Base-by-base conservation (phyloP, 2,888 invertebrate genomes). In the Drosophila borborema region DNA sequence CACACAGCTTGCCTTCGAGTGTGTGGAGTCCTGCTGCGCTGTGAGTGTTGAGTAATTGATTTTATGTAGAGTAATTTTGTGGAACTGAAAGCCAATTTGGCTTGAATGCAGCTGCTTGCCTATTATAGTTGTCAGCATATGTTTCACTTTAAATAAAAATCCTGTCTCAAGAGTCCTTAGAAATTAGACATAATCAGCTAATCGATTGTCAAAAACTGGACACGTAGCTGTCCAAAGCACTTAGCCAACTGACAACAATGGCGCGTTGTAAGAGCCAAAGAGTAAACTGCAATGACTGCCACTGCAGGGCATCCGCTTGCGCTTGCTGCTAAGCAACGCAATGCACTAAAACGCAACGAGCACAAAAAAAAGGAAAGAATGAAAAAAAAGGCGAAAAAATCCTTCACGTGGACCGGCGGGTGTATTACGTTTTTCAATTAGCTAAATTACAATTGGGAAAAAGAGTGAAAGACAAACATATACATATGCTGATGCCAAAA, bases 351-450 rank as follows among this genome's bases (percentile, higher is more conserved):
- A 41, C 54, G 54, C 54, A 54, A 31, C 31, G 7, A 6, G 28
- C 23, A 18, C n/a, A 28, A n/a, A n/a, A 10, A 16, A 38, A 9
- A n/a, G 28, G 49, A 72, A 31, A 6, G 2, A 8, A 16, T 0
- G 0, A 16, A 2, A 23, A 58, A 48, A 38, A 46, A 40, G 68
- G 49, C 38, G 40, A 31, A 28, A 41, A 43, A 46, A 62, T 14
- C 40, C 54, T 53, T 66, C 69, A 73, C 64, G 62, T 79, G 79
- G 80, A 86, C 91, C 90, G 82, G 79, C 81, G 87, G 86, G 83
- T 85, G 90, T 90, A 91, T 91, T 91, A 91, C 91, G 86, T 89
- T 92, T 92, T 92, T 92, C 91, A 92, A 92, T 92, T 92, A 92
- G 91, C 91, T 82, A 91, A 92, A 92, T 92, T 92, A 92, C 78